Conservation (phyloP, 2,113 vertebrate genomes). For the Sinosuthora webbiana region DNA sequence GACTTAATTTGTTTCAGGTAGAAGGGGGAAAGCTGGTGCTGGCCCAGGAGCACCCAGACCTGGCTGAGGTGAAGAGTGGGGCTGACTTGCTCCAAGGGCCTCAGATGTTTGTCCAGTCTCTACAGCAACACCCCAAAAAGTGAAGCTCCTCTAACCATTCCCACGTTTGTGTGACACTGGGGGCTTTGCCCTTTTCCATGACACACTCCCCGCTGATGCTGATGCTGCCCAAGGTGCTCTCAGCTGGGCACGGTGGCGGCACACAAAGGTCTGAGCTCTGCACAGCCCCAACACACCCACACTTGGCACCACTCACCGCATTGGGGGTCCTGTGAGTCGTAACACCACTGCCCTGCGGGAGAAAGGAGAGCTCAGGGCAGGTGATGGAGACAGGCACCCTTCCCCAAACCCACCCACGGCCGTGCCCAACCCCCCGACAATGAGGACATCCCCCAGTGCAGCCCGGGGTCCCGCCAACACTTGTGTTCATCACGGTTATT, state of each 20-base stretch:
- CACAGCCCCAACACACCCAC: not conserved
- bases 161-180: fast-evolving
- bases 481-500: not conserved
- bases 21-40: not conserved
- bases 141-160: not conserved
- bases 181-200: not conserved
- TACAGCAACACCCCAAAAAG: fast-evolving
- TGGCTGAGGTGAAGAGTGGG: not conserved
- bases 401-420: not conserved
- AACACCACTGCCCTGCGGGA: conserved; percentile 63
- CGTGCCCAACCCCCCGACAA: fast-evolving
- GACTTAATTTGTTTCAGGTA: not conserved
- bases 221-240: not conserved
- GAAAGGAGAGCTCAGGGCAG: not conserved
- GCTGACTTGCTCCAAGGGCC: fast-evolving
- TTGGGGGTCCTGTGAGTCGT: conserved; percentile 45
- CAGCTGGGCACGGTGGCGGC: fast-evolving
- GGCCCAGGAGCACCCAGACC: fast-evolving
- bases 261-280: fast-evolving
- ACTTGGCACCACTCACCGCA: conserved; percentile 55
- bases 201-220: fast-evolving
- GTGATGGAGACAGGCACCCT: not conserved
- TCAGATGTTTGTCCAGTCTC: not conserved
- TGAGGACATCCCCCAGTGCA: not conserved
- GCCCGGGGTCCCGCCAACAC: not conserved